A percentile compares a stretch with the other conserved stretches of the same genome.
phyloP scores from a whole-genome alignment of 2,888 invertebrate genomes.

The Endomychus coccineus region DNA sequence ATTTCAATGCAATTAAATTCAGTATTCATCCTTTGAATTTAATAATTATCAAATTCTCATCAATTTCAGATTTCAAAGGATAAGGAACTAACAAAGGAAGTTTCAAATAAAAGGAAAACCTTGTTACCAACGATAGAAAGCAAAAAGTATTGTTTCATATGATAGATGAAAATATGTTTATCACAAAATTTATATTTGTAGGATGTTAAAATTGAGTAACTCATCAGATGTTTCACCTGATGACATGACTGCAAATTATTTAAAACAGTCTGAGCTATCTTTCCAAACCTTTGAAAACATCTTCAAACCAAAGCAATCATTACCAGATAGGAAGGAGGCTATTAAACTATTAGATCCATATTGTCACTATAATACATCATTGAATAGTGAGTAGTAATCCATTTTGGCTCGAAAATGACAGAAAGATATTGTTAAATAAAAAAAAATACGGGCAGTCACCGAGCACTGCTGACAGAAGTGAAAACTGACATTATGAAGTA shows the following conservation, averaged over 20 bases:
- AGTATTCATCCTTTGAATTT: too few relatives aligned
- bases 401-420: too few relatives aligned
- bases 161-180: neutral
- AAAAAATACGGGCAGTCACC: too few relatives aligned
- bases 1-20: too few relatives aligned
- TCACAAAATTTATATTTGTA: slow-evolving; percentile 17
- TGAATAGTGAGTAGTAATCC: slow-evolving; percentile 35
- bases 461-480: too few relatives aligned
- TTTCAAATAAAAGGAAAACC: slow-evolving; percentile 24
- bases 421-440: slow-evolving; percentile 1
- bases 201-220: slow-evolving; percentile 25
- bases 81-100: slow-evolving; percentile 13
- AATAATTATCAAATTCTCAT: too few relatives aligned
- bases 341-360: slow-evolving; percentile 35
- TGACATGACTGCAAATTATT: slow-evolving; percentile 19
- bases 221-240: slow-evolving; percentile 22
- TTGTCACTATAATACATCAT: slow-evolving; percentile 40
- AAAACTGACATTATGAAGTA: too few relatives aligned
- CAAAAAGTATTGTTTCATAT: slow-evolving; percentile 24
- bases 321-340: slow-evolving; percentile 14
- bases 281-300: slow-evolving; percentile 15
- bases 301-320: slow-evolving; percentile 14
- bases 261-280: slow-evolving; percentile 14
- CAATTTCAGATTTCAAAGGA: slow-evolving; percentile 19
- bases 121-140: slow-evolving; percentile 24